Evolutionary conservation across 2,113 vertebrate species (phyloP).

Genomic region (Chinchilla lanigera): DNA sequence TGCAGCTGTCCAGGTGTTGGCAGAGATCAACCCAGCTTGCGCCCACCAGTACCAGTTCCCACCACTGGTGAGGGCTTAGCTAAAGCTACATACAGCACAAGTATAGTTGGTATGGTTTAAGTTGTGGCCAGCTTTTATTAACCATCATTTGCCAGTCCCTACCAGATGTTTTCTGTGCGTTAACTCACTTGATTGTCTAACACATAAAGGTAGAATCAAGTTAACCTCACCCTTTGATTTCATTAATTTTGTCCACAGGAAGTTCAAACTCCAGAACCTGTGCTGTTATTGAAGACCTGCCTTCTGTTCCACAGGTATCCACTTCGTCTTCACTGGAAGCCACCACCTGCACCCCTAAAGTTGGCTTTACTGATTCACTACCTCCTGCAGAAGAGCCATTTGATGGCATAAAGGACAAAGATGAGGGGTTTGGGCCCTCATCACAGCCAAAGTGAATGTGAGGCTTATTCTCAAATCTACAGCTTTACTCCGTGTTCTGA

Average conservation of each 20-base stretch:
- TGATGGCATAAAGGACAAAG: slow-evolving; percentile 55
- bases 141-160: neutral
- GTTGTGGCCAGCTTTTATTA: neutral
- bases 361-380: slow-evolving; percentile 83
- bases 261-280: neutral
- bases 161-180: neutral
- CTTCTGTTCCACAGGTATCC: slow-evolving; percentile 76
- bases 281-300: neutral
- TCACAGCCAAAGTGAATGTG: neutral
- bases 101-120: neutral
- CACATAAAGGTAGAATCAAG: neutral
- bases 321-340: neutral
- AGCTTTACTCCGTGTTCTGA: neutral
- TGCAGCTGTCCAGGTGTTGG: slow-evolving; percentile 82
- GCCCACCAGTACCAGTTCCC: slow-evolving; percentile 85
- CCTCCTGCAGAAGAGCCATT: slow-evolving; percentile 67
- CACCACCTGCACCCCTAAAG: slow-evolving; percentile 10
- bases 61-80: slow-evolving; percentile 77
- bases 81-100: neutral
- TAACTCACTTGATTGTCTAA: neutral
- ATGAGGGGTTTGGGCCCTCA: neutral
- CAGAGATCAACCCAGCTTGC: slow-evolving; percentile 79
- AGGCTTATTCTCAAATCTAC: neutral
- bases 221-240: neutral
- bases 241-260: neutral